Base-by-base conservation (phyloP, 2,797 vertebrate genomes). In the Chelon labrosus region DNA sequence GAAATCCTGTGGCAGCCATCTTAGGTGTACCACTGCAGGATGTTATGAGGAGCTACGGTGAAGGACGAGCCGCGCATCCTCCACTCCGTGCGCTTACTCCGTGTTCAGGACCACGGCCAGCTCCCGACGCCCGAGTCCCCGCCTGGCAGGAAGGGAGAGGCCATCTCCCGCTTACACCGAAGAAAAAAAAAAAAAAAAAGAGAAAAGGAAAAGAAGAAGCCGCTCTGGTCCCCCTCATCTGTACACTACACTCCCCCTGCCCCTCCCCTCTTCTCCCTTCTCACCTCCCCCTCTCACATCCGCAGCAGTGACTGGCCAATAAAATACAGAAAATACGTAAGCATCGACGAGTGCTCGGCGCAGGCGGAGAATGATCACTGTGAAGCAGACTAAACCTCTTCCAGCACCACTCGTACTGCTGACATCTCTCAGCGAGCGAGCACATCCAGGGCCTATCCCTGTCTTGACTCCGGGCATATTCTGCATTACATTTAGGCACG, bases 231-330 rank as follows among this genome's bases (percentile, higher is more conserved):
- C 81, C 46, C 25, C 50, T 89, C 87, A 87, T 87, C 79, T 79
- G 80, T 84, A 57, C 84, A 65, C 82, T 75, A 79, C 70, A 63
- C 84, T 81, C 70, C 71, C 35, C 57, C 66, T 44, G 51, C 65
- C 64, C 82, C 76, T 74, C 84, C 86, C 62, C 82, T 75, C 66
- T 49, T 81, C 79, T 75, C 70, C 71, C 60, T 54, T 80, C 77
- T 85, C 87, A 74, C 87, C 84, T 79, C 85, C 82, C 82, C 85
- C 86, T 83, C 90, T 86, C 85, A 77, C 90, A 92, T 93, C 85
- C 88, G 91, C 92, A 85, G 89, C 88, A 93, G 93, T 92, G 94
- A 95, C 94, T 94, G 95, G 94, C 93, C 95, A 95, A 95, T 95
- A 92, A 95, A 94, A 94, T 3, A 68, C 57, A 84, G 83, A 85